Base-by-base conservation (phyloP, 2,113 vertebrate genomes). In the Vombatus ursinus region DNA sequence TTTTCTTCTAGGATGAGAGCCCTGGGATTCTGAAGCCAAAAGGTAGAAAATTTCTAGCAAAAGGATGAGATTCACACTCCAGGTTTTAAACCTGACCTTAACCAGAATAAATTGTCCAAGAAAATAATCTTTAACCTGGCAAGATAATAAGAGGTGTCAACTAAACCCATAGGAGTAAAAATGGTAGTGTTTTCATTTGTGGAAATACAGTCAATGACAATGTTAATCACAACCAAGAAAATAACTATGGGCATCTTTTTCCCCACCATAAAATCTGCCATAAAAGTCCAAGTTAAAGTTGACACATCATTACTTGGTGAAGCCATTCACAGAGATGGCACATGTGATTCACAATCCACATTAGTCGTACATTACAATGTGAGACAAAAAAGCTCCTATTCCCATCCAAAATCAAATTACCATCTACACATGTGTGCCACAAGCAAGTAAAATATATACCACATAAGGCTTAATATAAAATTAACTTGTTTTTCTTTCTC, bases 361-460 rank as follows among this genome's bases (percentile, higher is more conserved):
- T 54, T 93, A 93, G 92, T 92, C 52, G 93, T 91, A 50, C 50
- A 77, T 96, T 51, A 93, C 89, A 96, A 25, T 94, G 57, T 68
- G 61, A 96, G 96, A 91, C 44, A 7, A 14, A 2, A 9, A 16
- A 14, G 24, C 91, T 94, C 95, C 91, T 89, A 47, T 96, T 94
- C 95, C 91, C 92, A 96, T 95, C 92, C 91, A 52, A 96, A 98
- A 97, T 97, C 94, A 95, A 96, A 98, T 97, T 96, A 96, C 8
- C 25, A 94, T 93, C 89, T 47, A 93, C 91, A 93, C 92, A 92
- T 94, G 9, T 93, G 92, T 91, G 47, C 57, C n/a, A 31, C 90
- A 61, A 61, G 89, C 57, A 97, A 94, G 94, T 95, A 95, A 96
- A 97, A 95, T 93, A 91, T 31, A 91, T 47, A 28, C 24, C n/a